Base-by-base conservation (phyloP, 1,140 invertebrate species). In the Pygmarrhopalites habei region DNA sequence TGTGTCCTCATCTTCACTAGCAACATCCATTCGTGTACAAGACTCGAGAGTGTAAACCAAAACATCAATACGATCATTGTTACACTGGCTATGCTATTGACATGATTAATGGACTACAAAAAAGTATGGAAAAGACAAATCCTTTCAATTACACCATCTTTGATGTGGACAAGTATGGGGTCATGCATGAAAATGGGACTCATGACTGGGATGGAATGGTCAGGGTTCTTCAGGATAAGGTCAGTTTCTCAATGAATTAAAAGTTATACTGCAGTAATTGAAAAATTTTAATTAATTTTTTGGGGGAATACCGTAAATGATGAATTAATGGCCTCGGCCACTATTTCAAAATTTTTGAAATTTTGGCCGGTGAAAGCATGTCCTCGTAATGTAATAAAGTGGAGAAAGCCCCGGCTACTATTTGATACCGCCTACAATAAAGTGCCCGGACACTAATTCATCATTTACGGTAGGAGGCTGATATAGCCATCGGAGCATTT, bases 1-100 rank as follows among this genome's bases (percentile, higher is more conserved):
- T 77, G 81, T 76, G 71, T 79, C 69, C 60, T 47, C 74, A 47
- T 76, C 86, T 32, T 85, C 82, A n/a, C 80, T 78, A 90, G 86
- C 87, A 92, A 83, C 81, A 87, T 26, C 92, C 92, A 0, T 95
- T 95, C 72, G 84, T 94, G 17, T 87, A 75, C 59, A 68, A 61
- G 26, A 55, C 62, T 19, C 63, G 51, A 1, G 70, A 71, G 4
- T 88, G 75, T 41, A 81, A 76, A 71, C 83, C 86, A 62, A 39
- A 43, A 0, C 76, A 80, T 0, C 68, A 68, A 12, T 83, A 81
- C 0, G 72, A 70, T 30, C 73, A 77, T 26, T 77, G 75, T 0
- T 95, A 85, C 73, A 83, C 83, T 70, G 95, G 95, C 10, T 98
- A 95, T 73, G 96, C 93, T 74, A 90, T 96, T 51, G 93, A 97